Base-by-base conservation (phyloP, 2,113 vertebrate species). In the Varanus salvator region DNA sequence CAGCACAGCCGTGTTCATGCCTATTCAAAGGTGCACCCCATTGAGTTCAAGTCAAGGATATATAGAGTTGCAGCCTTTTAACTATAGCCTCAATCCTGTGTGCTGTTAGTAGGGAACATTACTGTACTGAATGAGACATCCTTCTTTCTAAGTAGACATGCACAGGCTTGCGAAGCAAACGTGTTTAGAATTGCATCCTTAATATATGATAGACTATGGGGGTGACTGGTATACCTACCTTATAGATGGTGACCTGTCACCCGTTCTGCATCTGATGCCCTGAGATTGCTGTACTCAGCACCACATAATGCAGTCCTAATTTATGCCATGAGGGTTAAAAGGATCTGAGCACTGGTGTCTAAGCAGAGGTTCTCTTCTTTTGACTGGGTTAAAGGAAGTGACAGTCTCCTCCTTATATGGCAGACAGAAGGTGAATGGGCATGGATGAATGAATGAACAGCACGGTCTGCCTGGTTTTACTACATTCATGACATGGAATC, bases 401-500 rank as follows among this genome's bases (percentile, higher is more conserved):
- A 85, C 88, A 92, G 85, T 72, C 60, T 60, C 90, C 90, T 93
- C 87, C 66, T 76, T 75, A 75, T 80, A 82, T 91, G 0, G 44
- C 69, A 88, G 68, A 89, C 38, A 78, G 89, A 80, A 76, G 88
- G 91, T 97, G 96, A 97, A 97, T 96, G 96, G 86, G 71, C 54
- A 84, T 87, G 92, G 90, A 66, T 50, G 54, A 86, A 94, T 27
- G 29, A 94, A 93, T 97, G 95, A 97, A 96, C 96, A 95, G 85
- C 95, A 78, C 82, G 91, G 88, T 93, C 95, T 94, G 93, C 94
- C 90, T 88, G 89, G 83, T 94, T 68, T 84, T 95, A 91, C 93
- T 94, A 90, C 50, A 77, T 92, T 80, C 87, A 92, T 94, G 93
- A 94, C 94, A 94, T 90, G 90, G 31, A 89, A 75, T 81, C 50